Evolutionary conservation across 2,888 invertebrate genomes (phyloP).

Genomic region (Andricus quercusramuli): DNA sequence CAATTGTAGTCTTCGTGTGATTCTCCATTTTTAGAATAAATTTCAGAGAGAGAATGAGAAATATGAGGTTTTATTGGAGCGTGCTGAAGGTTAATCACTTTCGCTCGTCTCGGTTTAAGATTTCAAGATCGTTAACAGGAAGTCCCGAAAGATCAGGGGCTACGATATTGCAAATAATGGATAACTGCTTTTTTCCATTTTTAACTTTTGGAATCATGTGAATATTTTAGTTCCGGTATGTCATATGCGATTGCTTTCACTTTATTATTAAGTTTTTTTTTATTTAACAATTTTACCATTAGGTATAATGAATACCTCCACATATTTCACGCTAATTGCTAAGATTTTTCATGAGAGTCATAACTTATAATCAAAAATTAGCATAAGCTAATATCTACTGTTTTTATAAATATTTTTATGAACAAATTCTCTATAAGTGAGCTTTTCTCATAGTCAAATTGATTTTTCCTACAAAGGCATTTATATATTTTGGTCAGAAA

Average conservation of each 20-base stretch:
- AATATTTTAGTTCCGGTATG: slow-evolving; percentile 1
- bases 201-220: background rate
- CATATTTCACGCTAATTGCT: too few relatives aligned
- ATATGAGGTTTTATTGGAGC: slow-evolving; percentile 14
- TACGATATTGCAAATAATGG: background rate
- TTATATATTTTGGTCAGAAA: too few relatives aligned
- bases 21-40: background rate
- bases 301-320: too few relatives aligned
- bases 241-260: background rate
- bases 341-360: too few relatives aligned
- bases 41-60: slow-evolving; percentile 11
- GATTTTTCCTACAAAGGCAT: too few relatives aligned
- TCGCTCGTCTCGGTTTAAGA: background rate
- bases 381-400: too few relatives aligned
- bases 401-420: too few relatives aligned
- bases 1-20: background rate
- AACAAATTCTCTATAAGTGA: too few relatives aligned
- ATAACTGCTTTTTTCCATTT: background rate
- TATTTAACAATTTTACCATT: background rate
- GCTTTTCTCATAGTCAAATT: too few relatives aligned
- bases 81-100: slow-evolving; percentile 12
- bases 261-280: background rate
- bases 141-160: background rate
- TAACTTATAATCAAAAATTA: too few relatives aligned
- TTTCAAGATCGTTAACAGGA: slow-evolving; percentile 10